Conservation (phyloP, 2,888 invertebrate species). For the Chloroclysta siterata region DNA sequence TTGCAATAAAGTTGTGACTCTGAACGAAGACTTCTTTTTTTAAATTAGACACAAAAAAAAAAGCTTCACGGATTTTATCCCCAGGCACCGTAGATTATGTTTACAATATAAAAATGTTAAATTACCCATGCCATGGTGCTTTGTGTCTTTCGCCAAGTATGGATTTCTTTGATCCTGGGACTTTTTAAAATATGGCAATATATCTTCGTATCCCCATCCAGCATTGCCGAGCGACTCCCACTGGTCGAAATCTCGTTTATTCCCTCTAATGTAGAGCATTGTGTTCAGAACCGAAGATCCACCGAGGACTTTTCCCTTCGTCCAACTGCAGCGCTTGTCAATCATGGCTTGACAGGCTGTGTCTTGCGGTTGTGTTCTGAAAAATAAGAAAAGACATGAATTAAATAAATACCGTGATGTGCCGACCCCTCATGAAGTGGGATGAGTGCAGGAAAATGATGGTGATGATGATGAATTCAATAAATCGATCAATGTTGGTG, state of each 20-base stretch:
- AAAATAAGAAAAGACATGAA: constrained; percentile 47
- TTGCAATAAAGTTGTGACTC: too few relatives aligned
- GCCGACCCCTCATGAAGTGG: too few relatives aligned
- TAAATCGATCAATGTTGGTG: too few relatives aligned
- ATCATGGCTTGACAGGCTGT: constrained; percentile 95
- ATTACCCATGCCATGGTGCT: constrained; percentile 89
- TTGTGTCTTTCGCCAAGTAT: constrained; percentile 90
- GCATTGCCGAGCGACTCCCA: constrained; percentile 94
- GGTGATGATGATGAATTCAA: too few relatives aligned
- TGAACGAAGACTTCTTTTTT: too few relatives aligned
- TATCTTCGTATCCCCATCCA: constrained; percentile 94
- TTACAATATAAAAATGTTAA: neutral
- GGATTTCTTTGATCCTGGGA: constrained; percentile 95
- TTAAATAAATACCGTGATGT: neutral
- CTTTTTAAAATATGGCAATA: constrained; percentile 93
- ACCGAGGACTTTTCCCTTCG: constrained; percentile 94
- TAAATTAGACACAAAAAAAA: too few relatives aligned
- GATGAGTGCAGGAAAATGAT: too few relatives aligned
- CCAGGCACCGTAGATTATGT: too few relatives aligned
- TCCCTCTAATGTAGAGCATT: constrained; percentile 96
- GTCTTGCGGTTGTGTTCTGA: constrained; percentile 92
- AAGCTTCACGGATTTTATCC: too few relatives aligned
- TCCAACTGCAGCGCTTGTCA: constrained; percentile 94
- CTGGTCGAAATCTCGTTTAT: constrained; percentile 92
- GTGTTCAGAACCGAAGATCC: constrained; percentile 95